Evolutionary conservation across 1,140 invertebrate genomes (phyloP).

Genomic region (Probaryconus sp.): DNA sequence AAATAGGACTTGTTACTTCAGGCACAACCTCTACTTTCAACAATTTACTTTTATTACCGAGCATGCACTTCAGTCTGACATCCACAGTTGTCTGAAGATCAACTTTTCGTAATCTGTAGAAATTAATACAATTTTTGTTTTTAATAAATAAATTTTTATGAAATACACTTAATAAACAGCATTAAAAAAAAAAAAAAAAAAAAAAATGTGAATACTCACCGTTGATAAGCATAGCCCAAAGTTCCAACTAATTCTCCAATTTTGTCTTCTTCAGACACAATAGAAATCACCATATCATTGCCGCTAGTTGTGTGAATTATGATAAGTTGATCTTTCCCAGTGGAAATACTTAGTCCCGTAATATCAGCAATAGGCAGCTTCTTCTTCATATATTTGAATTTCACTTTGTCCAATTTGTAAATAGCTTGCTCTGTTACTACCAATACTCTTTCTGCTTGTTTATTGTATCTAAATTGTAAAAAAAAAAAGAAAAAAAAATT

Average conservation of each 20-base stretch:
- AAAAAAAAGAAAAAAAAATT: not conserved
- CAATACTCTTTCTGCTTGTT: constrained; percentile 91
- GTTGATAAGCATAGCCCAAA: constrained; percentile 84
- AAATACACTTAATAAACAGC: too few species aligned
- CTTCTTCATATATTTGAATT: constrained; percentile 92
- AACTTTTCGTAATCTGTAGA: constrained; percentile 79
- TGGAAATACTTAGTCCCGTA: constrained; percentile 89
- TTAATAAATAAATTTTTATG: constrained; percentile 5
- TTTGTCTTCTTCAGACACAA: constrained; percentile 82
- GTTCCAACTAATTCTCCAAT: constrained; percentile 94
- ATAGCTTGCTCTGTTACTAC: constrained; percentile 92
- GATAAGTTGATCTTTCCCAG: constrained; percentile 91
- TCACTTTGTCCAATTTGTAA: constrained; percentile 92
- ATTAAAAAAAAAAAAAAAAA: constrained; percentile 2
- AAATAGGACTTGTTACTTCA: constrained; percentile 80
- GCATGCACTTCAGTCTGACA: constrained; percentile 83
- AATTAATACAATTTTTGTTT: too few species aligned
- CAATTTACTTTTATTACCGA: constrained; percentile 84
- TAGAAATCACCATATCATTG: constrained; percentile 92
- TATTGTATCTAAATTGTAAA: constrained; percentile 83
- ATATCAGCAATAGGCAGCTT: constrained; percentile 89
- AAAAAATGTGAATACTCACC: too few species aligned
- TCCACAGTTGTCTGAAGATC: constrained; percentile 84
- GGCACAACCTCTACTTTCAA: constrained; percentile 82
- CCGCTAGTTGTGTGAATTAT: constrained; percentile 92